These are phyloP conservation scores for Isoperla grammatica DNA, from an alignment of 2,888 invertebrate species.

Conservation along the genomic window DNA sequence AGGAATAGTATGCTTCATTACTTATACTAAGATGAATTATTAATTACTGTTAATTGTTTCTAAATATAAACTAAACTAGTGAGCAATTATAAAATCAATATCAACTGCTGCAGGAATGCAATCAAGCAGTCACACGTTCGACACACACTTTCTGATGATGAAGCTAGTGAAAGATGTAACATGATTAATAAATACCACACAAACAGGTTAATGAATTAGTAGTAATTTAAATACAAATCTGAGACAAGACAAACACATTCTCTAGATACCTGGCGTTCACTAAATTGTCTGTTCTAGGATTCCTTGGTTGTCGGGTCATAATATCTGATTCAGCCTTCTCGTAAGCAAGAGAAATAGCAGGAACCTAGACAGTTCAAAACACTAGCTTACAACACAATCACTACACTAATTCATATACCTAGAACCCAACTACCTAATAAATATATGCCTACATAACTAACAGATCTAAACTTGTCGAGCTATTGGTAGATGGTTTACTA, in stretches of 20 bases:
- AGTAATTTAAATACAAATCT: no score
- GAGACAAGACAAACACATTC: no score
- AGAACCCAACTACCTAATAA: no score
- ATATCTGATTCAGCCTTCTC: conserved; percentile 52
- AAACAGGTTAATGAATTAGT: background rate
- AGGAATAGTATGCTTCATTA: no score
- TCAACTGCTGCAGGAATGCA: conserved; percentile 8
- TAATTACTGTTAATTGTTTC: no score
- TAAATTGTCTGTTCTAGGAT: conserved; percentile 49
- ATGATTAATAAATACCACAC: conserved; percentile 13
- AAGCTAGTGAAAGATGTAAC: conserved; percentile 14
- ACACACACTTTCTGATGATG: background rate
- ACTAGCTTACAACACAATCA: conserved; percentile 9
- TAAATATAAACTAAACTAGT: background rate
- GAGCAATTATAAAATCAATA: conserved; percentile 12
- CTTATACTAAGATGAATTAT: no score
- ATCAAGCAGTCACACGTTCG: background rate
- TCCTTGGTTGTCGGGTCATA: conserved; percentile 50
- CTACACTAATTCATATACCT: no score
- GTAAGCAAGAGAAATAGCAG: conserved; percentile 52
- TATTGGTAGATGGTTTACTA: no score
- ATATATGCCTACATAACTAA: no score
- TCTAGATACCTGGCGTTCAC: conserved; percentile 47
- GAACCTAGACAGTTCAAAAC: conserved; percentile 39
- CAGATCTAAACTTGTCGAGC: no score